Conservation (phyloP, 1,140 invertebrate genomes). For the Drosophila willistoni region DNA sequence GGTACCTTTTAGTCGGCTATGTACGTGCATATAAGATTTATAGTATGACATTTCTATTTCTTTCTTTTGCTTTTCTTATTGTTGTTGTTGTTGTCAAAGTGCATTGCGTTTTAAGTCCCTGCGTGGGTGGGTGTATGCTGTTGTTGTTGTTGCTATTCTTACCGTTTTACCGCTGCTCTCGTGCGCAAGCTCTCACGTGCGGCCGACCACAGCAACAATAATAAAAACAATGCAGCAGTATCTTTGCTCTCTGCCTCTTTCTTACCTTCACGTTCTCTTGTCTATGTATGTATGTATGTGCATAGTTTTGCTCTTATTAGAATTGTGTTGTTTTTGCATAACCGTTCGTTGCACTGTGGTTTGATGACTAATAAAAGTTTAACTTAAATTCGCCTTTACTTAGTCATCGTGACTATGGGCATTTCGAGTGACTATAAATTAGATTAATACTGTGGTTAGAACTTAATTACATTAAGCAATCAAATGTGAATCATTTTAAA, state of each 20-base stretch:
- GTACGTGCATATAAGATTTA: too few relatives aligned
- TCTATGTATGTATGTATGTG: too few relatives aligned
- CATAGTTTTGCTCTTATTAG: slow-evolving; percentile 37
- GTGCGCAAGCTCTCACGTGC: slow-evolving; percentile 67
- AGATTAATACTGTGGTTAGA: slow-evolving; percentile 4
- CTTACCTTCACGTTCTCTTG: slow-evolving; percentile 22
- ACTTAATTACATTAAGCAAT: neutral
- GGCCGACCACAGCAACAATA: slow-evolving; percentile 17
- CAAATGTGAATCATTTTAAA: neutral
- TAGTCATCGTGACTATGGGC: slow-evolving; percentile 15
- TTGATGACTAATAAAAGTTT: neutral
- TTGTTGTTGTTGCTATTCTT: slow-evolving; percentile 47
- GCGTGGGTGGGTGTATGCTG: slow-evolving; percentile 47
- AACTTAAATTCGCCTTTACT: neutral
- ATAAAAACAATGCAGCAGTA: slow-evolving; percentile 19
- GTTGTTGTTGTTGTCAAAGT: slow-evolving; percentile 50
- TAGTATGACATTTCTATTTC: neutral
- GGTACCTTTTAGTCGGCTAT: neutral
- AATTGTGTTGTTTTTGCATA: slow-evolving; percentile 42
- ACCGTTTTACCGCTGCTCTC: slow-evolving; percentile 43
- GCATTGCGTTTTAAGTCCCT: slow-evolving; percentile 62
- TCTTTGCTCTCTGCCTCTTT: slow-evolving; percentile 8
- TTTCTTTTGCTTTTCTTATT: neutral
- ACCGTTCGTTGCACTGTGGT: slow-evolving; percentile 44
- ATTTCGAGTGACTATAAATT: neutral